Evolutionary conservation across 2,113 vertebrate genomes (phyloP), one percentile per base, ranked within the genome.

Genomic region (Microtus ochrogaster): DNA sequence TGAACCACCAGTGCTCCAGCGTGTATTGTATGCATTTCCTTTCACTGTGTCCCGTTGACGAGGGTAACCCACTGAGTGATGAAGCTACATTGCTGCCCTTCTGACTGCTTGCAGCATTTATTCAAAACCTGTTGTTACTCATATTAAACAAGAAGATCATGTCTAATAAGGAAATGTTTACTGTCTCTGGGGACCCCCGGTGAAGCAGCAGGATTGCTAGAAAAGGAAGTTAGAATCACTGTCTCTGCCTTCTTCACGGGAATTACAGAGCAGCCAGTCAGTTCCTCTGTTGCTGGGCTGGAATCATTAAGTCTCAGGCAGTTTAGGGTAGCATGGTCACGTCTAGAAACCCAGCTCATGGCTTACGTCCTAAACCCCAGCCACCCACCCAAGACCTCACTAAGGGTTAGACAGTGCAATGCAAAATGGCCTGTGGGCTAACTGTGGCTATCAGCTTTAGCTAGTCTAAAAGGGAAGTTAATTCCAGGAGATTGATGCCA

Each of bases 31-130:
- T 8, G 0, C 55, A 2, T 41, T 41, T 44, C 84, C 88, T 90
- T 77, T 63, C 28, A 26, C 66, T 49, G 36, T 55, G 30, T 66
- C 82, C 52, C 3, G 0, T 10, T 22, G 9, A 79, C 39, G 73
- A 65, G 87, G 68, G 63, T 24, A 68, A 28, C 52, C 52, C 22
- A 22, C 2, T 58, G 70, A 73, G 21, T 36, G 17, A 47, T 26
- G 49, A 79, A 36, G 22, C 47, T 30, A 26, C 72, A 47, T 55
- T 83, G 85, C 17, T 73, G 95, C 94, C 82, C 65, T 95, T 91
- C 52, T 52, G 76, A 66, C 65, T 7, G 41, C 36, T 5, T 3
- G 58, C 76, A 77, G 72, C 70, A 81, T 66, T 74, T 44, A 74
- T 61, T 73, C 91, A 66, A 72, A 94, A 66, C 44, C 33, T 47